Conservation (phyloP, 2,113 vertebrate species). For the Bettongia penicillata region DNA sequence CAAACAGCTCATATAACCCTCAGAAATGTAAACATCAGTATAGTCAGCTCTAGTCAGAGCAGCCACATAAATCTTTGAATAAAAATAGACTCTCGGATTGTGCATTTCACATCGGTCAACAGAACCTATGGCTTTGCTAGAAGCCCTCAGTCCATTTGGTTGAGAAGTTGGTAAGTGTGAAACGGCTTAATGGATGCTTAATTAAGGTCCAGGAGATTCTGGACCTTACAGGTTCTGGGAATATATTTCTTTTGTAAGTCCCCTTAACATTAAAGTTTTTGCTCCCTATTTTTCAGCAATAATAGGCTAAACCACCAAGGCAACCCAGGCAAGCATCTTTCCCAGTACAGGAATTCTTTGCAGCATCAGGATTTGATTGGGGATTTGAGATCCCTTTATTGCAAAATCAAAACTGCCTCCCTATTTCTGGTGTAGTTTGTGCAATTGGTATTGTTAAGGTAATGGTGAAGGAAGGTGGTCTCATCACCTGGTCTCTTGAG, state of each 20-base stretch:
- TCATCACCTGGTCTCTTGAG: conserved; percentile 44
- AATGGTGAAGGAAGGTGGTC: conserved; percentile 49
- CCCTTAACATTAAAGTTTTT: conserved; percentile 39
- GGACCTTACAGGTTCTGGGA: conserved; percentile 22
- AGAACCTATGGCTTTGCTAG: background rate
- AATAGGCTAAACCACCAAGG: background rate
- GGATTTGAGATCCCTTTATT: conserved; percentile 12
- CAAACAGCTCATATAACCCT: conserved; percentile 36
- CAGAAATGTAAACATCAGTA: conserved; percentile 52
- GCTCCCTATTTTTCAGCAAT: conserved; percentile 16
- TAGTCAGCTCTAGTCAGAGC: conserved; percentile 10
- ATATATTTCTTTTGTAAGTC: conserved; percentile 1
- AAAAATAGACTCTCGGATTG: conserved; percentile 36
- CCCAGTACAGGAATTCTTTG: conserved; percentile 24
- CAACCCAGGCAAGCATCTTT: conserved; percentile 46
- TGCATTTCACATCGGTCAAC: conserved; percentile 33
- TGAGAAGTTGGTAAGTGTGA: conserved; percentile 44
- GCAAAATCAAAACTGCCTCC: background rate
- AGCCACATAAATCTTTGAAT: conserved; percentile 12
- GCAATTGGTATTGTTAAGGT: conserved; percentile 56
- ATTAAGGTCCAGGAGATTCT: conserved; percentile 27
- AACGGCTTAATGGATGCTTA: conserved; percentile 63
- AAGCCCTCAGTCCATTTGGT: conserved; percentile 9
- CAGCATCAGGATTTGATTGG: background rate
- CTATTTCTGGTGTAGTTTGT: background rate